These are phyloP conservation scores for Scytalopus superciliaris DNA, from an alignment of 2,113 vertebrate species.

Conservation along the genomic window DNA sequence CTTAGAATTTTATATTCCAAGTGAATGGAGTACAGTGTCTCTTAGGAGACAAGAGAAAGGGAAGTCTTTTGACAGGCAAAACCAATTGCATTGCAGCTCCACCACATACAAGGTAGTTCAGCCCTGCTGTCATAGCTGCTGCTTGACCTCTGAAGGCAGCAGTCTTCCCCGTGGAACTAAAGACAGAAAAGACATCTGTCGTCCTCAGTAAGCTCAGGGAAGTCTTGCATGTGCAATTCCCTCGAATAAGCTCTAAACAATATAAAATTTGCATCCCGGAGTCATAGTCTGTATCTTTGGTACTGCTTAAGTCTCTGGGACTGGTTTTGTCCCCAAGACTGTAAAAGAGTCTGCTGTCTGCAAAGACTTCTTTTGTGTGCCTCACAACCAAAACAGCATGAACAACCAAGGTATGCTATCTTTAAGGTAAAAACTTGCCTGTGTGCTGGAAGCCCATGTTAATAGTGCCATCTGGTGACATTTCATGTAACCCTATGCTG, in stretches of 20 bases:
- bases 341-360: neutral
- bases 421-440: neutral
- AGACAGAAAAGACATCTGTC: neutral
- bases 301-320: neutral
- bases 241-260: neutral
- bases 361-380: neutral
- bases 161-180: neutral
- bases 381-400: neutral
- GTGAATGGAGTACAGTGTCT: neutral
- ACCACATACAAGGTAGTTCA: neutral
- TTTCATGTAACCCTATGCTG: neutral
- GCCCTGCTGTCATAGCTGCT: neutral
- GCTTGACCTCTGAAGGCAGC: neutral
- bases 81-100: neutral
- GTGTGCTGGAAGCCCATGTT: neutral
- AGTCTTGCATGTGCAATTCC: neutral
- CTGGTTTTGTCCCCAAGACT: neutral
- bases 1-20: neutral
- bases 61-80: neutral
- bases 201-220: neutral
- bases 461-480: slow-evolving; percentile 59
- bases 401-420: neutral
- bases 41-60: neutral
- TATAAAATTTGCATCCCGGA: neutral
- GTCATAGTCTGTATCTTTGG: neutral